Conservation (phyloP, 2,113 vertebrate species). For the Urocolius indicus region DNA sequence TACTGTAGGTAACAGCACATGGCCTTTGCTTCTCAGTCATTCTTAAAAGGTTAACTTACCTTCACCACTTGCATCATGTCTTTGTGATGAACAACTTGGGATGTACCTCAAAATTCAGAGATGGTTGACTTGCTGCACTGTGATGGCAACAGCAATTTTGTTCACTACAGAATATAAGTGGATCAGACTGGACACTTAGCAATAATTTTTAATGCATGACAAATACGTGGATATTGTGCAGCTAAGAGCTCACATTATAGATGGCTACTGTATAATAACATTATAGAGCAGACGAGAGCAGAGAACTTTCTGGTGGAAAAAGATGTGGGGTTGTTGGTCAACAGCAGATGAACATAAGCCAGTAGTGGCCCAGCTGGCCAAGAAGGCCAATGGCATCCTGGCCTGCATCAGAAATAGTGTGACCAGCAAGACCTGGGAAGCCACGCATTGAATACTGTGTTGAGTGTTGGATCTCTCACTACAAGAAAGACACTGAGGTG, state of each 20-base stretch:
- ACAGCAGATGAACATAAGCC: too few relatives aligned
- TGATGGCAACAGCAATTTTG: not conserved
- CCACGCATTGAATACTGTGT: too few relatives aligned
- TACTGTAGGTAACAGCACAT: not conserved
- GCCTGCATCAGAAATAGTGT: too few relatives aligned
- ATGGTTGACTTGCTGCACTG: not conserved
- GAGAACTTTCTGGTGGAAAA: not conserved
- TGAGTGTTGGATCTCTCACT: too few relatives aligned
- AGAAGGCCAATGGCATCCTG: too few relatives aligned
- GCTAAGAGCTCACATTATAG: not conserved
- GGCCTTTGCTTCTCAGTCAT: not conserved
- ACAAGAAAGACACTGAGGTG: too few relatives aligned
- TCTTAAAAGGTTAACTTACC: not conserved
- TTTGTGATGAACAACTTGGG: not conserved
- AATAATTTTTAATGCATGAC: not conserved
- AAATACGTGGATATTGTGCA: not conserved
- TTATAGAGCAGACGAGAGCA: not conserved
- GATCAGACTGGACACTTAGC: not conserved
- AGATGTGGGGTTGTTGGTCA: too few relatives aligned
- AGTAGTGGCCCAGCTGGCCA: too few relatives aligned
- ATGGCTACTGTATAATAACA: not conserved
- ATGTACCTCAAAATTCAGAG: not conserved
- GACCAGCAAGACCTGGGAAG: too few relatives aligned
- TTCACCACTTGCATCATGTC: fast-evolving
- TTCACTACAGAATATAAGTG: not conserved